Percentiles rank a stretch among this genome's conserved stretches.
phyloP scores from a whole-genome alignment of 2,888 invertebrate genomes.

The Mongoloraphidia duomilia region DNA sequence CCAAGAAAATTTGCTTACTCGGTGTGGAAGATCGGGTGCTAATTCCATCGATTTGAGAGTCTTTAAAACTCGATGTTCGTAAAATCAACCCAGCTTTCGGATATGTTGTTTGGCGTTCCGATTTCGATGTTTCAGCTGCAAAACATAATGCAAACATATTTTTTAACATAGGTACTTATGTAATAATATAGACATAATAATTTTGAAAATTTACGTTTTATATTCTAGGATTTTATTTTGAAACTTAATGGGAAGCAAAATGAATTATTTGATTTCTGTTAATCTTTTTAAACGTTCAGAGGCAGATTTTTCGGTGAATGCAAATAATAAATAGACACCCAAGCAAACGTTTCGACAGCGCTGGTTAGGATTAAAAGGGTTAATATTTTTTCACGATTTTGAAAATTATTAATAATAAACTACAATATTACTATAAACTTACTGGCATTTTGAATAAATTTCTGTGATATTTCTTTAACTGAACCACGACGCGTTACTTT shows the following conservation, averaged over 20 bases:
- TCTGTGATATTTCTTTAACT: conserved; percentile 64
- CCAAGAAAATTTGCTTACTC: conserved; percentile 10
- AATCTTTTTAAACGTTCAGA: too few species aligned
- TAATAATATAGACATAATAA: neutral
- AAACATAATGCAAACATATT: conserved; percentile 12
- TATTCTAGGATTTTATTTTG: neutral
- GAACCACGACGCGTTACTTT: conserved; percentile 51
- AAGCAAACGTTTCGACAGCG: too few species aligned
- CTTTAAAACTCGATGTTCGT: conserved; percentile 46
- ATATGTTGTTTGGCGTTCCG: conserved; percentile 40
- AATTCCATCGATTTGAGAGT: conserved; percentile 18
- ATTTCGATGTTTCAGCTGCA: conserved; percentile 38
- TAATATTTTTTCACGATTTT: neutral
- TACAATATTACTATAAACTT: conserved; percentile 6
- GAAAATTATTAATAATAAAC: neutral
- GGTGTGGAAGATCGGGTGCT: conserved; percentile 28
- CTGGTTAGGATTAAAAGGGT: too few species aligned
- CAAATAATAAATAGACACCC: too few species aligned
- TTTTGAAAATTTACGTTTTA: neutral
- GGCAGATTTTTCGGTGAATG: too few species aligned
- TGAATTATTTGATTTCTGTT: too few species aligned
- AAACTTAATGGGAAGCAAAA: too few species aligned
- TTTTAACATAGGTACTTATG: neutral
- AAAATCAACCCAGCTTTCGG: conserved; percentile 64
- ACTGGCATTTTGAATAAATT: conserved; percentile 57